A percentile compares a stretch with the other conserved stretches of the same genome.
Conservation (phyloP, 2,888 invertebrate species). For the Andrena fulva region DNA sequence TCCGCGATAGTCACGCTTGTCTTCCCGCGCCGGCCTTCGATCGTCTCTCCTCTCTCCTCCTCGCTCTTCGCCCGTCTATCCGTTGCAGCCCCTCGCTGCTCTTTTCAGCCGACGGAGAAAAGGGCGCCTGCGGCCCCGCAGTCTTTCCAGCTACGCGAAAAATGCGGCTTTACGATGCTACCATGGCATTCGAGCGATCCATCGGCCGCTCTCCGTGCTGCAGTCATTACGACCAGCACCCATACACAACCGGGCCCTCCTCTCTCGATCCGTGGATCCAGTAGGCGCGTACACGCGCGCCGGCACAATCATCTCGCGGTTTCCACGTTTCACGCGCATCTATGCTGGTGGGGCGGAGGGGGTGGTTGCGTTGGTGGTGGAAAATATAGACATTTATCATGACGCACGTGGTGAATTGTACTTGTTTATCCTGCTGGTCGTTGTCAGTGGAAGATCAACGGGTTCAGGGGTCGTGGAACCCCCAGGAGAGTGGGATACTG, state of each 20-base stretch:
- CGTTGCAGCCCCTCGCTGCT: conserved; percentile 15
- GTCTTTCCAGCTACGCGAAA: conserved; percentile 78
- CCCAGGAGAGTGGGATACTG: too few species aligned
- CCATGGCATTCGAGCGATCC: conserved; percentile 76
- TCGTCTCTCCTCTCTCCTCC: conserved; percentile 8
- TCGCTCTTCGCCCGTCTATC: conserved; percentile 19
- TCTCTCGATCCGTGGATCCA: conserved; percentile 16
- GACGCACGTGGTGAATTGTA: conserved; percentile 18
- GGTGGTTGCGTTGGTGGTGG: conserved; percentile 18
- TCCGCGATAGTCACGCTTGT: conserved; percentile 62
- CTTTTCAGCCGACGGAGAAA: conserved; percentile 57
- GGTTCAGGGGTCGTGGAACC: not conserved
- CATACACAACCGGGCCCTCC: conserved; percentile 34
- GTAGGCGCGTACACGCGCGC: conserved; percentile 53
- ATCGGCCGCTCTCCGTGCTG: conserved; percentile 61
- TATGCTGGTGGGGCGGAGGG: not conserved
- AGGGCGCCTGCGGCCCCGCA: conserved; percentile 70
- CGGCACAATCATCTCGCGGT: conserved; percentile 53
- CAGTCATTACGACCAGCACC: conserved; percentile 59
- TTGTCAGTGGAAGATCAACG: not conserved
- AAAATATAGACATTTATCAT: conserved; percentile 56
- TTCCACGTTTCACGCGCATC: conserved; percentile 58
- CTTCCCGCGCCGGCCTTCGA: conserved; percentile 63
- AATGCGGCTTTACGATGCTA: conserved; percentile 78
- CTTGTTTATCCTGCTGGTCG: conserved; percentile 23